Percentiles rank a stretch among this genome's conserved stretches.
These are phyloP conservation scores for Trichogramma pretiosum DNA, from an alignment of 1,140 invertebrate genomes.

Conservation along the genomic window DNA sequence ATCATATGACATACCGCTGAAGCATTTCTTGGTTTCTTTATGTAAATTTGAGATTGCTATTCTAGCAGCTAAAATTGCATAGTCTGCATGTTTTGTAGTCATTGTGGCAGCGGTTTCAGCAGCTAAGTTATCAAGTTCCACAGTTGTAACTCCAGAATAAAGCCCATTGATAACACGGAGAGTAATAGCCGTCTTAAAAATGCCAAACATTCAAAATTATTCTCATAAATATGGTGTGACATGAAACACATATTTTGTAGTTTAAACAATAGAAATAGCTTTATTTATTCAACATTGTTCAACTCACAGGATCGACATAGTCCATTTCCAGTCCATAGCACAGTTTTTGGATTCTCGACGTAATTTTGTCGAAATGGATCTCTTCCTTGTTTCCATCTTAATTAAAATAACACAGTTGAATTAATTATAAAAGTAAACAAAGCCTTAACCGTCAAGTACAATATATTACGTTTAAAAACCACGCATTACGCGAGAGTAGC, in stretches of 20 bases:
- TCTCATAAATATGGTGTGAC: background rate
- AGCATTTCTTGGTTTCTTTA: conserved; percentile 89
- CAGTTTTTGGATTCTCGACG: conserved; percentile 86
- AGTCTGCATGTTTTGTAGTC: conserved; percentile 95
- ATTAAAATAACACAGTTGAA: too few relatives aligned
- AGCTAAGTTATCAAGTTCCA: conserved; percentile 93
- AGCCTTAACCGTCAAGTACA: background rate
- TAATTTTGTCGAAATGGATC: conserved; percentile 97
- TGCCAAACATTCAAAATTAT: conserved; percentile 6
- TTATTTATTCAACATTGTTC: background rate
- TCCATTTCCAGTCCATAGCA: conserved; percentile 95
- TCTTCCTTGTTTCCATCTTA: conserved; percentile 88
- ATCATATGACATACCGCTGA: conserved; percentile 58
- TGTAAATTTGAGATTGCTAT: conserved; percentile 96
- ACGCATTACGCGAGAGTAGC: background rate
- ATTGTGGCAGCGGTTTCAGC: conserved; percentile 94
- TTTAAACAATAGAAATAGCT: conserved; percentile 5
- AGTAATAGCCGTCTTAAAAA: conserved; percentile 67
- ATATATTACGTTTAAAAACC: background rate
- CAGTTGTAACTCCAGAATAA: conserved; percentile 91
- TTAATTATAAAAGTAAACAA: too few relatives aligned
- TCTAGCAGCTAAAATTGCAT: conserved; percentile 88
- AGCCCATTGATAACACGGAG: conserved; percentile 86
- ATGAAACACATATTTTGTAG: background rate
- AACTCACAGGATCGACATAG: conserved; percentile 87